These are phyloP conservation scores for Bilobella aurantiaca DNA, from an alignment of 1,140 invertebrate genomes.

Conservation along the genomic window DNA sequence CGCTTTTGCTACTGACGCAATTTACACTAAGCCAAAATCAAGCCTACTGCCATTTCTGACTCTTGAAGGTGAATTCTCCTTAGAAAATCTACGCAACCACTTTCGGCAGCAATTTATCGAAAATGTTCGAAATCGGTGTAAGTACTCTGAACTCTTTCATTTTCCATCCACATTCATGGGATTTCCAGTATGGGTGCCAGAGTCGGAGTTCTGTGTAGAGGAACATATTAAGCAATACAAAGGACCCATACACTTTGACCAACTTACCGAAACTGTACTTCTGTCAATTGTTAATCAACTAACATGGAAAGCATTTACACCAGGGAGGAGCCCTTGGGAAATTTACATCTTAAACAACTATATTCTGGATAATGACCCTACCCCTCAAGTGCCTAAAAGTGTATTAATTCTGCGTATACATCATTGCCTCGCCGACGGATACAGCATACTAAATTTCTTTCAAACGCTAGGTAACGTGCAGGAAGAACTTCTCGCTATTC, in stretches of 20 bases:
- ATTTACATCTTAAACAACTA: neutral
- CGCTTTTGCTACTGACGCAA: neutral
- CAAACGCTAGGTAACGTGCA: neutral
- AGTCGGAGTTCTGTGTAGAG: neutral
- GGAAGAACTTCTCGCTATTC: neutral
- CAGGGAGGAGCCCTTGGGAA: neutral
- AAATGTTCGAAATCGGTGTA: too few relatives aligned
- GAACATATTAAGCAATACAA: neutral
- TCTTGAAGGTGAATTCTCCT: neutral
- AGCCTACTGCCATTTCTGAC: neutral
- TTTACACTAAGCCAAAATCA: neutral
- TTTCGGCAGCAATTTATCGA: neutral
- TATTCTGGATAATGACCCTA: neutral
- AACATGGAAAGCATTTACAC: neutral
- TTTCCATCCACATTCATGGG: neutral
- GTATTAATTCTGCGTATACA: neutral
- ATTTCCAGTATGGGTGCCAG: neutral
- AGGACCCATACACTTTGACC: neutral
- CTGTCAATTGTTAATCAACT: neutral
- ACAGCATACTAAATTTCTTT: neutral
- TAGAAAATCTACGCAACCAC: neutral
- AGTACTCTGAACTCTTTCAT: neutral
- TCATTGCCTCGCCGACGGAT: neutral
- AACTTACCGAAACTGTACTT: neutral
- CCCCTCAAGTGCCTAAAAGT: neutral